Base-by-base conservation (phyloP, 2,888 invertebrate genomes). In the Lasiommata megera region DNA sequence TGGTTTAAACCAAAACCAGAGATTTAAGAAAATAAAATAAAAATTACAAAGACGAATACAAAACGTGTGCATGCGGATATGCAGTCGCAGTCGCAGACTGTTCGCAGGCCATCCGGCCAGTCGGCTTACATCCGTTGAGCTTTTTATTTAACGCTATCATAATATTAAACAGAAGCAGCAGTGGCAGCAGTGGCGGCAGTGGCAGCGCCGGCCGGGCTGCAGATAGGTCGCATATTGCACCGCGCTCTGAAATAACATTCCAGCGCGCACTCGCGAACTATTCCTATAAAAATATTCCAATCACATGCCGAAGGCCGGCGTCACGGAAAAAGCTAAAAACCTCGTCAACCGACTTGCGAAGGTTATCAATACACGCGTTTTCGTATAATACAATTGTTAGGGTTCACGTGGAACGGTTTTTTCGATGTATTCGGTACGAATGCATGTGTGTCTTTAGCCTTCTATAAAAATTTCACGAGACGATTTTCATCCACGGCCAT, bases 271-370 rank as follows among this genome's bases (percentile, higher is more conserved):
- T 38, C 38, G n/a, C n/a, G n/a, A 12, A 41, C 40, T 18, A 41
- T 41, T 41, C 40, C 17, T 11, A 18, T 41, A 18, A 41, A 41
- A 41, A 41, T 41, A 41, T 41, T 41, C n/a, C 18, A 41, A 41
- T 18, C 18, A 41, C 18, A 11, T n/a, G n/a, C 18, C 6, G 18
- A 8, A 1, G 1, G 5, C 11, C 11, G 11, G 11, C 11, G 2
- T n/a, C 9, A 18, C 6, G 40, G 5, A 11, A 36, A 12, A 12
- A 5, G 11, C 11, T 31, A 6, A 31, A 6, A 6, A 31, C 7
- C 7, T 31, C 5, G 2, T 23, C 23, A 23, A 23, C 5, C 23
- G 23, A 23, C 23, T 23, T 23, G 3, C 23, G 5, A 23, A 23
- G 23, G 23, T 23, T 23, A 23, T 23, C 23, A 23, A 23, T 23